phyloP scores from a whole-genome alignment of 2,888 invertebrate genomes.

The Lasiommata megera region DNA sequence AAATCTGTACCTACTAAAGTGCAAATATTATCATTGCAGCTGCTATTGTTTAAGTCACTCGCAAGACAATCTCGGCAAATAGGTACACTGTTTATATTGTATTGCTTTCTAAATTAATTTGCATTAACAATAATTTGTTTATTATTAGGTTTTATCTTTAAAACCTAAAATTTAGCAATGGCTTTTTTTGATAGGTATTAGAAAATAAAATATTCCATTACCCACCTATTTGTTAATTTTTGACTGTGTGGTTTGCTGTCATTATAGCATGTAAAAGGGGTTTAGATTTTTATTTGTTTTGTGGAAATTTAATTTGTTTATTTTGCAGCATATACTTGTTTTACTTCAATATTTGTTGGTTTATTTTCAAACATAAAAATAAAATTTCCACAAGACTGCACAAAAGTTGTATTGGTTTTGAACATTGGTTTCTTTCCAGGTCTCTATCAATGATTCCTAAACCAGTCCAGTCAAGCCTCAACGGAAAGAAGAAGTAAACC shows the following conservation, averaged over 20 bases:
- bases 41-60: slow-evolving; percentile 81
- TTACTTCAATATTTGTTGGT: neutral
- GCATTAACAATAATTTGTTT: slow-evolving; percentile 20
- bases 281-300: slow-evolving; percentile 6
- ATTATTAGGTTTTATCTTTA: neutral
- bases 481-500: slow-evolving; percentile 61
- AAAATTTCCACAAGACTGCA: slow-evolving; percentile 12
- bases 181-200: slow-evolving; percentile 27
- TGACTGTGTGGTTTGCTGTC: slow-evolving; percentile 28
- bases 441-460: slow-evolving; percentile 71
- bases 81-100: slow-evolving; percentile 72
- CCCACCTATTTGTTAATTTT: slow-evolving; percentile 18
- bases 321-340: neutral
- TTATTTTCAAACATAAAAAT: neutral
- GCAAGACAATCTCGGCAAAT: slow-evolving; percentile 73
- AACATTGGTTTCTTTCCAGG: slow-evolving; percentile 52
- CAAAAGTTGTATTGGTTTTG: neutral
- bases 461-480: slow-evolving; percentile 65
- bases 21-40: slow-evolving; percentile 69
- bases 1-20: slow-evolving; percentile 56
- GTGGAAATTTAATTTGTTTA: slow-evolving; percentile 18
- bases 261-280: slow-evolving; percentile 28
- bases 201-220: slow-evolving; percentile 20
- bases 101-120: slow-evolving; percentile 53
- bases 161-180: slow-evolving; percentile 16